phyloP scores from a whole-genome alignment of 2,113 vertebrate genomes.

The Tragelaphus strepsiceros region DNA sequence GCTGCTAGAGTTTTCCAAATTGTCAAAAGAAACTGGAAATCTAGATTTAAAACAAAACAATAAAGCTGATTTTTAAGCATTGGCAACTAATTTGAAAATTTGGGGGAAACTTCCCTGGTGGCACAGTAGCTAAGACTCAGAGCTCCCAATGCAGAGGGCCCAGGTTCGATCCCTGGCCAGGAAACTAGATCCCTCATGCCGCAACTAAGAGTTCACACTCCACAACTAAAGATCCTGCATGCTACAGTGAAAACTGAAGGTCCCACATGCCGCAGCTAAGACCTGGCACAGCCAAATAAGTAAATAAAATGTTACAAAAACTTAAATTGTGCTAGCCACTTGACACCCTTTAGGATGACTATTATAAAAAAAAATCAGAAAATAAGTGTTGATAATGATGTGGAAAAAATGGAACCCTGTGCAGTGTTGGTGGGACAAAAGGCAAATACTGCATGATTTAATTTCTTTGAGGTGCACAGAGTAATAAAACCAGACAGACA shows the following conservation, averaged over 20 bases:
- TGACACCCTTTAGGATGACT: background rate
- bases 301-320: background rate
- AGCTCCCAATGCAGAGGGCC: background rate
- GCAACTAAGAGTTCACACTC: background rate
- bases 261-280: background rate
- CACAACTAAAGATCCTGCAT: background rate
- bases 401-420: background rate
- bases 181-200: background rate
- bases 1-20: background rate
- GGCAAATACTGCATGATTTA: background rate
- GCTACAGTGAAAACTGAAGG: background rate
- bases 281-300: background rate
- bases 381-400: background rate
- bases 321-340: background rate
- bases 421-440: background rate
- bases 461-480: fast-evolving
- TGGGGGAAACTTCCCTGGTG: background rate
- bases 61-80: background rate
- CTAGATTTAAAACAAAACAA: background rate
- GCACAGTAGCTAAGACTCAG: background rate
- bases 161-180: background rate
- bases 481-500: background rate
- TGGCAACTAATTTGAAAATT: background rate
- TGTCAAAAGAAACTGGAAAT: constrained; percentile 12
- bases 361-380: background rate